A percentile compares a stretch with the other conserved stretches of the same genome.
These are phyloP conservation scores for Halcyon chelicuti DNA, from an alignment of 2,797 vertebrate species.

Conservation along the genomic window DNA sequence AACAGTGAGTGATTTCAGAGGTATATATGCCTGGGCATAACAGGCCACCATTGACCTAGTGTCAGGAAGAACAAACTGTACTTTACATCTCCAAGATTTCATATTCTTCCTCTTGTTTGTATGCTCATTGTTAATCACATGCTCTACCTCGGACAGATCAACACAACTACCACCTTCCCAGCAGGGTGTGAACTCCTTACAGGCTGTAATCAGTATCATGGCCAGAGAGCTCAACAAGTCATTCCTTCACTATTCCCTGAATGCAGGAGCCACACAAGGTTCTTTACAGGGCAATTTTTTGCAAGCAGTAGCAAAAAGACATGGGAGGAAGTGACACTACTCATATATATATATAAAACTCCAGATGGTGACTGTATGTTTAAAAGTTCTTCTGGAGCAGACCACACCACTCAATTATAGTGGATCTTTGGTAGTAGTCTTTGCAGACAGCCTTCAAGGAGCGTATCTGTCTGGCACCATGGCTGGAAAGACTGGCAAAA, in stretches of 20 bases:
- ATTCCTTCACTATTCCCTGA: not conserved
- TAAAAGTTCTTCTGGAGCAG: not conserved
- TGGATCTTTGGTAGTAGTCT: not conserved
- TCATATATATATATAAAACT: not conserved
- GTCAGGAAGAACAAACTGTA: not conserved
- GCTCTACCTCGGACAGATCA: not conserved
- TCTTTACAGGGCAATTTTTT: not conserved
- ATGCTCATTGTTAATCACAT: rapidly evolving
- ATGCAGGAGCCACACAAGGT: not conserved
- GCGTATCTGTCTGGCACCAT: not conserved
- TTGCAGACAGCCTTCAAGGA: not conserved
- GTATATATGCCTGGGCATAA: not conserved
- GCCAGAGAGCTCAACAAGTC: not conserved
- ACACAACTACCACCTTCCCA: not conserved
- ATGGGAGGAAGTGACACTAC: not conserved
- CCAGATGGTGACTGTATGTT: not conserved
- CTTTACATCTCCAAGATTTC: not conserved
- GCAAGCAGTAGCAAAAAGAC: not conserved
- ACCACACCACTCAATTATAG: not conserved
- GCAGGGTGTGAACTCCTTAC: not conserved
- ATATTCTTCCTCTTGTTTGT: not conserved
- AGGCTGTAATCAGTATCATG: not conserved
- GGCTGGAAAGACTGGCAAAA: not conserved
- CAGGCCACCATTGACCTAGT: not conserved
- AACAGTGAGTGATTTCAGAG: not conserved